These are phyloP conservation scores for Catotricha subobsoleta DNA, from an alignment of 2,888 invertebrate species.

Conservation along the genomic window DNA sequence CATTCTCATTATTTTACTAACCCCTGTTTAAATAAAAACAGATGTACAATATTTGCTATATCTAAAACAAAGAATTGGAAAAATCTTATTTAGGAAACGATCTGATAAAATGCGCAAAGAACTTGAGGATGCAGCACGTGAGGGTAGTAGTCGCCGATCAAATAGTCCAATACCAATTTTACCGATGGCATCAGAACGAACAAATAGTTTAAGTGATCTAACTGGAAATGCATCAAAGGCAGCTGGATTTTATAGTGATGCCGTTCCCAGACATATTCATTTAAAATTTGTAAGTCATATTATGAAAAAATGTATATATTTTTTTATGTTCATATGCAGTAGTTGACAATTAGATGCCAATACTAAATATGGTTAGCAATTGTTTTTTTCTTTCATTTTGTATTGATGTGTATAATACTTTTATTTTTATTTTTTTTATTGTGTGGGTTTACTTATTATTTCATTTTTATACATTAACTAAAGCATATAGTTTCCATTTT, in stretches of 20 bases:
- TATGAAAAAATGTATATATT: not conserved
- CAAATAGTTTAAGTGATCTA: conserved; percentile 19
- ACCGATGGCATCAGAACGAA: conserved; percentile 25
- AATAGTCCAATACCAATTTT: conserved; percentile 21
- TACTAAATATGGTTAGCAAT: not conserved
- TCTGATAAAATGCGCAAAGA: conserved; percentile 78
- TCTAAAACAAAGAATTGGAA: conserved; percentile 21
- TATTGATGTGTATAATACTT: conserved; percentile 1
- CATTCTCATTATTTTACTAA: conserved; percentile 3
- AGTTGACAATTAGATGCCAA: not conserved
- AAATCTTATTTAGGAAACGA: conserved; percentile 53
- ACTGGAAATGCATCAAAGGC: conserved; percentile 31
- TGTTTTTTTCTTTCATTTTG: conserved; percentile 5
- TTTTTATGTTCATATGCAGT: conserved; percentile 3
- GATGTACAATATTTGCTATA: conserved; percentile 9
- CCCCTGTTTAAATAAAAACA: not conserved
- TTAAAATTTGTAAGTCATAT: conserved; percentile 63
- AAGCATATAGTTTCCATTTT: no score
- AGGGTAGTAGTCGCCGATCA: conserved; percentile 38
- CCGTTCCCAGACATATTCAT: conserved; percentile 49
- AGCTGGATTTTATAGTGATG: conserved; percentile 31
- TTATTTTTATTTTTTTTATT: conserved; percentile 7
- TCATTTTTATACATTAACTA: not conserved
- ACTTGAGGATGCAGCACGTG: conserved; percentile 73
- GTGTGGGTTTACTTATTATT: conserved; percentile 5